Conservation (phyloP, 2,113 vertebrate genomes). For the Chloroceryle aenea region DNA sequence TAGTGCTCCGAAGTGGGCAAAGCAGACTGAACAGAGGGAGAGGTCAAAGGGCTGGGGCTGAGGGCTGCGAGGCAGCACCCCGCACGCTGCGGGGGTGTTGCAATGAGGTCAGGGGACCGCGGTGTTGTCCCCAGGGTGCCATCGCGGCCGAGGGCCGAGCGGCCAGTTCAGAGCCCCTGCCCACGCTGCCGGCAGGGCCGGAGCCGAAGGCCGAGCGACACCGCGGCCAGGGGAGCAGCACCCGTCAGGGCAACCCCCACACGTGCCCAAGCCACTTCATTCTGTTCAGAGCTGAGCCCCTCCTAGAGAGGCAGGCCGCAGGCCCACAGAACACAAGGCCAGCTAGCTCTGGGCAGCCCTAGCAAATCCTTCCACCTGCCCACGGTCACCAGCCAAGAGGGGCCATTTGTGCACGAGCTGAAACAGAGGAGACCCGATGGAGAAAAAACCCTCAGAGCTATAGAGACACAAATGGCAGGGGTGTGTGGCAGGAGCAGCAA, state of each 20-base stretch:
- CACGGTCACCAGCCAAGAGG: neutral
- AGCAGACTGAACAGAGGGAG: neutral
- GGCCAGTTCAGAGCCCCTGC: neutral
- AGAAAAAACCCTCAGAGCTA: neutral
- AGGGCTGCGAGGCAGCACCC: neutral
- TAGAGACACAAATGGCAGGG: neutral
- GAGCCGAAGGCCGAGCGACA: too few relatives aligned
- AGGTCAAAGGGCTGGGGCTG: neutral
- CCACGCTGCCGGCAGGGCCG: too few relatives aligned
- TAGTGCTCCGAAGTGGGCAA: neutral
- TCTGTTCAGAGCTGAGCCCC: neutral
- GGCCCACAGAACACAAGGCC: neutral
- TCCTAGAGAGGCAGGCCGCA: rapidly evolving
- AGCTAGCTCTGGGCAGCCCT: neutral
- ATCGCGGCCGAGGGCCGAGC: too few relatives aligned
- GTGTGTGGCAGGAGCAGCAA: neutral
- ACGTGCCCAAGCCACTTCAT: rapidly evolving
- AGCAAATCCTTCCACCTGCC: neutral
- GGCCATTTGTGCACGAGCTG: neutral
- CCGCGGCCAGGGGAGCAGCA: too few relatives aligned
- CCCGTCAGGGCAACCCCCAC: too few relatives aligned
- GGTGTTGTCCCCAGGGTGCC: neutral
- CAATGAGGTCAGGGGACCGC: neutral
- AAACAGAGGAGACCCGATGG: neutral
- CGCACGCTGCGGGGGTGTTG: neutral